These are phyloP conservation scores for Parazoanthus darwini DNA, from an alignment of 92 coral and sea anemone genomes.

Conservation along the genomic window DNA sequence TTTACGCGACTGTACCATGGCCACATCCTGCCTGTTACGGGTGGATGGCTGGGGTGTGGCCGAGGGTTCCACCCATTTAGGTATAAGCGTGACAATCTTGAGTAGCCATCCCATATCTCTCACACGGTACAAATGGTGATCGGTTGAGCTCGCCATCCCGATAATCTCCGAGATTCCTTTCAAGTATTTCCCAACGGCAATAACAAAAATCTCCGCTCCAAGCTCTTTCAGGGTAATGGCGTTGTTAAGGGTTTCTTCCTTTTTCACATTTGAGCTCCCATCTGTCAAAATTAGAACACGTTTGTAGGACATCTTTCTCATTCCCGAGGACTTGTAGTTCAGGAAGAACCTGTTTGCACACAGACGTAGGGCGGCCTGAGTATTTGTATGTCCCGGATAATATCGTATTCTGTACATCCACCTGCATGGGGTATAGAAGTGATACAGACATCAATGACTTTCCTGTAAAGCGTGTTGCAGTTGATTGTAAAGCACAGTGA, in stretches of 20 bases:
- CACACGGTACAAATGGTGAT: conserved; percentile 59
- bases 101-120: conserved; percentile 42
- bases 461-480: too few species aligned
- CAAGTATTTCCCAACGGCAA: conserved; percentile 54
- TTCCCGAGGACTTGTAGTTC: conserved; percentile 33
- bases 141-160: conserved; percentile 52
- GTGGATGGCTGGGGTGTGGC: background rate
- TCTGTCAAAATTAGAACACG: conserved; percentile 56
- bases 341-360: conserved; percentile 38
- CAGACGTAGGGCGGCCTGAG: conserved; percentile 53
- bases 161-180: conserved; percentile 53
- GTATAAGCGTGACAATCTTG: conserved; percentile 45
- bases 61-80: conserved; percentile 28
- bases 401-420: conserved; percentile 30
- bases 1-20: background rate
- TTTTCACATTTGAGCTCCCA: conserved; percentile 55
- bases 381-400: conserved; percentile 58
- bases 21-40: background rate
- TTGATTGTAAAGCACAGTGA: too few species aligned
- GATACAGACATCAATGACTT: too few species aligned
- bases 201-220: conserved; percentile 53
- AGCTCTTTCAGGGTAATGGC: conserved; percentile 46
- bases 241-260: conserved; percentile 41
- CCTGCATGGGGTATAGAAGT: conserved; percentile 1
- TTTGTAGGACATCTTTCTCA: conserved; percentile 37